Base-by-base conservation (phyloP, 2,888 invertebrate genomes). In the Villa cingulata region DNA sequence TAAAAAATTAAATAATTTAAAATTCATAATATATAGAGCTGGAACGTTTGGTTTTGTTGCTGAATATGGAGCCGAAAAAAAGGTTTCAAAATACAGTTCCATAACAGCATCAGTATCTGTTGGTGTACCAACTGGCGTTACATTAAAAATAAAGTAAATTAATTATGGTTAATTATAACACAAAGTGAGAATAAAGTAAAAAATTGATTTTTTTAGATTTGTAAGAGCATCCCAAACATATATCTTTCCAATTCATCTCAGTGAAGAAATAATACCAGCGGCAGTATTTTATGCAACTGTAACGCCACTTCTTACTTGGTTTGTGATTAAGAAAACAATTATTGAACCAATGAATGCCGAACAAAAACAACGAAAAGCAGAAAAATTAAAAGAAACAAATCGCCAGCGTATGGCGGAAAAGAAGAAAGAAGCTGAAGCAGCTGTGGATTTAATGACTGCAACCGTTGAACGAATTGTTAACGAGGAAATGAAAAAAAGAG, bases 271-370 rank as follows among this genome's bases (percentile, higher is more conserved):
- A 18, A 74, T 89, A 59, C 89, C 92, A 0, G 84, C 87, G 18
- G 89, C 95, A 0, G 74, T 96, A 37, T 88, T 96, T 66, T 96
- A 96, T 64, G 95, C 92, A 14, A 89, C 94, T 0, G 72, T 90
- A 0, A 77, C 86, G n/a, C 95, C 96, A 0, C 54, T 92, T 15
- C 72, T 91, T 34, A 77, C 81, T 2, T 90, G 86, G 79, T 72
- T 86, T 45, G 70, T 88, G 1, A 72, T 92, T 1, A 92, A 90
- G 67, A 86, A 86, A 58, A 74, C 89, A 1, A 72, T 95, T 15
- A 78, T 96, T 16, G 89, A 90, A 57, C 90, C 90, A 0, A 83
- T 91, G 59, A 73, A 83, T 2, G 76, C 77, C 46, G 85, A 87
- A 54, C 81, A 84, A 53, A 81, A 83, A 57, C 78, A 81, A 44